These are phyloP conservation scores for Lepas anatifera DNA, from an alignment of 2,888 invertebrate genomes.

Conservation along the genomic window DNA sequence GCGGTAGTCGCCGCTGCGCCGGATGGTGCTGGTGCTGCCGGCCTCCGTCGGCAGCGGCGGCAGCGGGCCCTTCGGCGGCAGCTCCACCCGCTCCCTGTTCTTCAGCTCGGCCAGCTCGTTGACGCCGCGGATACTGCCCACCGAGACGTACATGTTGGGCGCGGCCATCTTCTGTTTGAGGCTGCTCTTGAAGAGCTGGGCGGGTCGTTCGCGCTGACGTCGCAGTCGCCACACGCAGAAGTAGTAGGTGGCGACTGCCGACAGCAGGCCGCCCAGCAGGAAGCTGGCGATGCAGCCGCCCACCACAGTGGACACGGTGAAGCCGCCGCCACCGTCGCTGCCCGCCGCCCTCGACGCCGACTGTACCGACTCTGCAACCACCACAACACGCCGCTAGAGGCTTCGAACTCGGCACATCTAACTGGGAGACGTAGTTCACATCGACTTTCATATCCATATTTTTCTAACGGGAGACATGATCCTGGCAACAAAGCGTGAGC, in stretches of 20 bases:
- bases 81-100: neutral
- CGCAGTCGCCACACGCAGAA: neutral
- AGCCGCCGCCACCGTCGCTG: neutral
- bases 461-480: too few relatives aligned
- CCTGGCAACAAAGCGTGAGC: too few relatives aligned
- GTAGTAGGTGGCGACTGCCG: neutral
- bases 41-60: neutral
- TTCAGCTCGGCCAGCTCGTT: neutral
- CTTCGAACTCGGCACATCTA: too few relatives aligned
- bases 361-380: neutral
- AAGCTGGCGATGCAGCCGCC: neutral
- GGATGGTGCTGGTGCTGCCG: neutral
- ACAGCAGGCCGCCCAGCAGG: neutral
- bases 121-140: neutral
- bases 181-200: neutral
- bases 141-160: neutral
- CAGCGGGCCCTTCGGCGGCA: neutral
- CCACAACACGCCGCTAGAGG: neutral
- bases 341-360: neutral
- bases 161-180: neutral
- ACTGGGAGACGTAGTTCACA: too few relatives aligned
- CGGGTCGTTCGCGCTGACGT: neutral
- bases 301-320: neutral
- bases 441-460: too few relatives aligned
- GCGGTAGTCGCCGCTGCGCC: neutral